These are phyloP conservation scores for Phymastichus coffea DNA, from an alignment of 1,140 invertebrate genomes.

Conservation along the genomic window DNA sequence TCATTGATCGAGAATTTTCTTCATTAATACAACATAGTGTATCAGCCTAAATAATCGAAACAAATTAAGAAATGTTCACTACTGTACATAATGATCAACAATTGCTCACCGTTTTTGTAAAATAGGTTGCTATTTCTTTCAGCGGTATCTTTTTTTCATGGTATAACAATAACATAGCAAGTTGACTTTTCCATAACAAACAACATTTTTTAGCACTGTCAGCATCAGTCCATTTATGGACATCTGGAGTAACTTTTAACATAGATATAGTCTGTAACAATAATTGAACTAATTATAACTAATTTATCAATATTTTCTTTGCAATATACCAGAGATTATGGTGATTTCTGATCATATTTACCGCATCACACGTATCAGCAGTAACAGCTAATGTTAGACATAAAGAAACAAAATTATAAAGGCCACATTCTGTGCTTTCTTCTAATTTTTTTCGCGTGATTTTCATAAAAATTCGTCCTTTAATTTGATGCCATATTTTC, in stretches of 20 bases:
- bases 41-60: constrained; percentile 38
- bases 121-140: constrained; percentile 34
- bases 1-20: constrained; percentile 42
- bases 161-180: constrained; percentile 46
- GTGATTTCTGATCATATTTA: too few relatives aligned
- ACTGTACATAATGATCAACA: too few relatives aligned
- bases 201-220: constrained; percentile 33
- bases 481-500: constrained; percentile 56
- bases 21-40: constrained; percentile 44
- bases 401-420: constrained; percentile 55
- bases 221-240: constrained; percentile 31
- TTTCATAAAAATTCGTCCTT: constrained; percentile 55
- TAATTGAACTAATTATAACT: too few relatives aligned
- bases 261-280: too few relatives aligned
- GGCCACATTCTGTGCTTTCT: constrained; percentile 48
- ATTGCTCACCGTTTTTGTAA: constrained; percentile 38
- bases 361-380: constrained; percentile 50
- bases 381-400: constrained; percentile 55
- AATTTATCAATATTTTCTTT: too few relatives aligned
- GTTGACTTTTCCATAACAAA: constrained; percentile 51
- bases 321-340: too few relatives aligned
- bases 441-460: constrained; percentile 53
- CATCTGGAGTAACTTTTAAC: constrained; percentile 44
- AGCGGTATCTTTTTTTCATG: constrained; percentile 41
- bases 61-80: too few relatives aligned